Base-by-base conservation (phyloP, 2,888 invertebrate species). In the Allacma fusca region DNA sequence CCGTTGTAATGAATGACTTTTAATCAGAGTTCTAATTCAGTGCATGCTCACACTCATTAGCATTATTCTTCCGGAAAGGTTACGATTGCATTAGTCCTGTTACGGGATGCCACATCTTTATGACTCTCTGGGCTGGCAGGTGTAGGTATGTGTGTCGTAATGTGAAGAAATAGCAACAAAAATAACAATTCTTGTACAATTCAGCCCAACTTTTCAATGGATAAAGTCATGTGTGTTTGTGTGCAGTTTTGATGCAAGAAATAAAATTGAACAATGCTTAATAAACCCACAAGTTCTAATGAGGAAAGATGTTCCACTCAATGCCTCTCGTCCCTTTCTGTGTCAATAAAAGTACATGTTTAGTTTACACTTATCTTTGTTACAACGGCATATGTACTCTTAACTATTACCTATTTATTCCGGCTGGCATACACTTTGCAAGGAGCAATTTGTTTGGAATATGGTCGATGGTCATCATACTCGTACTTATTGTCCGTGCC, bases 221-320 rank as follows among this genome's bases (percentile, higher is more conserved):
- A 34, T 4, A 34, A 9, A 34, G 34, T 7, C 9, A 34, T 34
- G 9, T 34, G 9, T 34, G 9, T 34, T 34, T 34, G 9, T 34
- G 9, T 34, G 9, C 9, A 7, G 4, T 34, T 34, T 34, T 34
- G 34, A 34, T 34, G 34, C 34, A 34, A 34, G 5, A 34, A 34
- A 34, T 34, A 34, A 34, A 34, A 34, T 34, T 34, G 34, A 34
- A 34, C 34, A 34, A 34, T 34, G 34, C 34, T 34, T 34, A 34
- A 34, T 34, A 34, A 34, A 34, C 34, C 9, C 23, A 24, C 62
- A 62, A 62, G 62, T 62, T 62, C 9, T 62, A 62, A 62, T 62
- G 62, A 62, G 62, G 26, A 62, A 62, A 62, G 62, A 62, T 62
- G 62, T 62, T 62, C 62, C 62, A 62, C 62, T 62, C 24, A 2